These are phyloP conservation scores for Choloepus didactylus DNA, from an alignment of 2,797 vertebrate species.

Conservation along the genomic window DNA sequence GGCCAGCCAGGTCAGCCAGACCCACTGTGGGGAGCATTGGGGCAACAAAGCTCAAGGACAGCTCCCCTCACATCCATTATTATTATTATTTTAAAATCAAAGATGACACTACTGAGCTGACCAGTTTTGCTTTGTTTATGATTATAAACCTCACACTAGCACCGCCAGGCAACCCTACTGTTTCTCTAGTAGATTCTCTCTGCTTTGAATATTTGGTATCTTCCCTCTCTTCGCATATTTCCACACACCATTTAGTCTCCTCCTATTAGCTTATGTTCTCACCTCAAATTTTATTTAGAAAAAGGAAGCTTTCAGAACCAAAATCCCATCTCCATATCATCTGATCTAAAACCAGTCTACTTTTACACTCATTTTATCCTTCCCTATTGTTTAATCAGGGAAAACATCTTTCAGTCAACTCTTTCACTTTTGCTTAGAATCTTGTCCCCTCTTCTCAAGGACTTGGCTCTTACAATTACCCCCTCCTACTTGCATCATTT, in stretches of 20 bases:
- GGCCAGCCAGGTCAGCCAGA: background rate
- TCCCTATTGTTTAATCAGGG: background rate
- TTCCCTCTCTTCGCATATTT: background rate
- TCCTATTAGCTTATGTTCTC: background rate
- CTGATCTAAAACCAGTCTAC: background rate
- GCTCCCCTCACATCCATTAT: too few species aligned
- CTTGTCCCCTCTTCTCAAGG: background rate
- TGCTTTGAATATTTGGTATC: background rate
- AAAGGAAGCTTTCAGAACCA: background rate
- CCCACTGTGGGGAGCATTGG: rapidly evolving
- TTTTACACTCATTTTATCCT: background rate
- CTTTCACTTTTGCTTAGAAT: background rate
- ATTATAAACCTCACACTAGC: background rate
- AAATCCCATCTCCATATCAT: background rate
- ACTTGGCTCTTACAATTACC: background rate
- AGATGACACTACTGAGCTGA: background rate
- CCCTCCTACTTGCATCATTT: too few species aligned
- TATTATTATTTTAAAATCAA: background rate
- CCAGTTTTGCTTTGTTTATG: background rate
- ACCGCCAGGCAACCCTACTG: background rate
- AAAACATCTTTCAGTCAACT: background rate
- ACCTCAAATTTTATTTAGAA: background rate
- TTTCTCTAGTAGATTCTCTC: background rate
- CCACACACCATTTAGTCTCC: background rate
- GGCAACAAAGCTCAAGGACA: background rate